Percentiles rank a stretch among this genome's conserved stretches.
Conservation (phyloP, 37 sponge, comb jelly and placozoan genomes). For the Chondrosia reniformis region DNA sequence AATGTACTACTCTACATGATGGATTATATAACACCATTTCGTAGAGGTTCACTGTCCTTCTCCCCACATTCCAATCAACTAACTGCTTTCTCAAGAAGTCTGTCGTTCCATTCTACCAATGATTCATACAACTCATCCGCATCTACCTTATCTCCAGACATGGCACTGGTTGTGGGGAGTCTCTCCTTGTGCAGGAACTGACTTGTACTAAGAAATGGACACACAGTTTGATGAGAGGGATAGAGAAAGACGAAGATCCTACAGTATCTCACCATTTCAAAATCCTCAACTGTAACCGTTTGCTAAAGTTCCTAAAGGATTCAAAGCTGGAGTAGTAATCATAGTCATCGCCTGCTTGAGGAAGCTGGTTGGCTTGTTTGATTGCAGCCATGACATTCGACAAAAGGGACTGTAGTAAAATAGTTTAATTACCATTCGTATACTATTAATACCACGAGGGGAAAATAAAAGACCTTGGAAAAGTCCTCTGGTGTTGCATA, state of each 20-base stretch:
- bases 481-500: slow-evolving; percentile 50
- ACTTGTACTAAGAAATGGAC: slow-evolving; percentile 28
- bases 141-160: slow-evolving; percentile 9
- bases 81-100: slow-evolving; percentile 80
- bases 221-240: no score
- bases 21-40: no score
- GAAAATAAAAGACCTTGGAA: slow-evolving; percentile 57
- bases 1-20: slow-evolving; percentile 43
- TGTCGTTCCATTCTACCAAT: slow-evolving; percentile 85
- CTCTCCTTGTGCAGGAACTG: slow-evolving; percentile 37
- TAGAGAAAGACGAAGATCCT: neutral
- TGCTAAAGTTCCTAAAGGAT: slow-evolving; percentile 61
- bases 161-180: slow-evolving; percentile 12
- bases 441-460: no score
- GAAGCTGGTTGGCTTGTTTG: slow-evolving; percentile 51
- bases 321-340: slow-evolving; percentile 80
- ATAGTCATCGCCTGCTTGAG: slow-evolving; percentile 69
- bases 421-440: no score
- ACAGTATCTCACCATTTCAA: slow-evolving; percentile 30
- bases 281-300: slow-evolving; percentile 38
- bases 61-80: neutral
- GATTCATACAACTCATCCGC: slow-evolving; percentile 82
- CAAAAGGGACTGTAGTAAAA: no score
- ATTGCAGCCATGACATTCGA: no score
- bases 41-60: neutral